phyloP scores from a whole-genome alignment of 2,797 vertebrate genomes.

The Ibycter americanus region DNA sequence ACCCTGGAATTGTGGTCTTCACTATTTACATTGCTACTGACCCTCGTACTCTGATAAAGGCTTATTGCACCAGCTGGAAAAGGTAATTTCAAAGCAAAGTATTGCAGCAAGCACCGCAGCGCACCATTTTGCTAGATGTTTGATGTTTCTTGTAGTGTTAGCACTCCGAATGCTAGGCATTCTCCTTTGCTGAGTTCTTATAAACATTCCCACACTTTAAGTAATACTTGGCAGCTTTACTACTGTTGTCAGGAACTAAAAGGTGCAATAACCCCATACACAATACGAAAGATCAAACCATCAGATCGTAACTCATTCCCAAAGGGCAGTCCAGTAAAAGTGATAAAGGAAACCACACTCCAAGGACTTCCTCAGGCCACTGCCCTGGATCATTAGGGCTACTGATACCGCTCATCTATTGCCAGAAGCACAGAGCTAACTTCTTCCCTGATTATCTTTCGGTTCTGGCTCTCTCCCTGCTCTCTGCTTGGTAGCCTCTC shows the following conservation, averaged over 20 bases:
- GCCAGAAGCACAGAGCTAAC: neutral
- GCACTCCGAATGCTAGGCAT: neutral
- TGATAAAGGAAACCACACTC: conserved; percentile 59
- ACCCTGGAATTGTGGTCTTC: neutral
- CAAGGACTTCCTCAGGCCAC: conserved; percentile 68
- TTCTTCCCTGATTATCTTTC: neutral
- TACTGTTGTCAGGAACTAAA: conserved; percentile 54
- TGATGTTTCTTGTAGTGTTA: neutral
- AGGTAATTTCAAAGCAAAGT: neutral
- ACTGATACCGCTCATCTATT: neutral
- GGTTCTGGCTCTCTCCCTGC: neutral
- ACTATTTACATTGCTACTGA: neutral
- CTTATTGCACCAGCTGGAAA: neutral
- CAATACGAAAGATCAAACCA: conserved; percentile 62
- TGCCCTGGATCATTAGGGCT: conserved; percentile 38
- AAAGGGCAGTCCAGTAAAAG: conserved; percentile 49
- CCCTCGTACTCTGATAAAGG: neutral
- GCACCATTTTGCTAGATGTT: neutral
- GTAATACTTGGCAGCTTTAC: conserved; percentile 64
- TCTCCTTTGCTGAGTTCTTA: conserved; percentile 33
- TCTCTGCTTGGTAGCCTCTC: neutral
- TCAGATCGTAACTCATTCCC: conserved; percentile 46
- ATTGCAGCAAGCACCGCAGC: neutral
- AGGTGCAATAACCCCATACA: conserved; percentile 53
- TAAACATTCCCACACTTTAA: conserved; percentile 68